Evolutionary conservation across 1,140 invertebrate species (phyloP), one percentile per base, ranked within the genome.

Genomic region (Nephila pilipes): DNA sequence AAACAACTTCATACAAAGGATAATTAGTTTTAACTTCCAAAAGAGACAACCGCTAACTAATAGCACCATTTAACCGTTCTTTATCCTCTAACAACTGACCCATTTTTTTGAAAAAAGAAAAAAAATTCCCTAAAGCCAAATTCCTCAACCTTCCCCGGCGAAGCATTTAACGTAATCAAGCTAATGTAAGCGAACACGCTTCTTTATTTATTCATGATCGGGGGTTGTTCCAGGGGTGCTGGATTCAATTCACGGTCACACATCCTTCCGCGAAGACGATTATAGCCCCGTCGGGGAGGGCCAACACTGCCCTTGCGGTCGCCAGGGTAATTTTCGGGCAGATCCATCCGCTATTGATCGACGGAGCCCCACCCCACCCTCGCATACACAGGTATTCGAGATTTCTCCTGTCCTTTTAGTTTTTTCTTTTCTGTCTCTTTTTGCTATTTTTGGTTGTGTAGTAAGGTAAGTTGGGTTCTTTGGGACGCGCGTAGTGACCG

Each of bases 301-400:
- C 12, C 25, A 14, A 16, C 29, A 16, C 25, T 32, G 25, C 29
- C 29, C 69, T 20, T 75, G 69, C 69, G 69, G 69, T 75, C 69
- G 69, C 69, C 69, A 75, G 32, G 69, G 69, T 75, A 75, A 75
- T 75, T 75, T 75, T 25, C 69, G 32, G 55, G 83, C 83, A 85
- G 83, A 85, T 85, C n/a, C 83, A 85, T 85, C 55, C 54, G 83
- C n/a, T 57, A 85, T 85, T 57, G 83, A 85, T 85, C 83, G 83
- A 58, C 14, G 36, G 25, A 55, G 83, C 83, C 54, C 83, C 55
- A 57, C 55, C 83, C n/a, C 83, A 18, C 55, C 55, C 25, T 18
- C 83, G 22, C 46, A 85, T 85, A 58, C 83, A 85, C 83, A 85
- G 54, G 83, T 85, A 85, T 85, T 55, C 80, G 22, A 46, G 54